Base-by-base conservation (phyloP, 2,113 vertebrate species). In the Sinosuthora webbiana region DNA sequence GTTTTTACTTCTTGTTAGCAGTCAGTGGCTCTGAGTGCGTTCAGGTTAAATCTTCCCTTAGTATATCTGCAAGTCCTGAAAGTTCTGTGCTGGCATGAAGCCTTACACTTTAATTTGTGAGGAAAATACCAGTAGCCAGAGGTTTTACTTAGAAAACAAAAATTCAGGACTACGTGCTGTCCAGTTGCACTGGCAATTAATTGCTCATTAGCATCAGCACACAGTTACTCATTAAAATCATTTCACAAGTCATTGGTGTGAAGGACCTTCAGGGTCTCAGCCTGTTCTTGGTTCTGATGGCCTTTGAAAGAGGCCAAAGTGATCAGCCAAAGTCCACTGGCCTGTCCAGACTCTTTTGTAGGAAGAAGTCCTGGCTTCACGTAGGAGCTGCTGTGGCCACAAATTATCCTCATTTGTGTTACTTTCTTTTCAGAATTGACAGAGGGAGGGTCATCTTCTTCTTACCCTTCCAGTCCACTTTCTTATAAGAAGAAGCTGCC, bases 91-190 rank as follows among this genome's bases (percentile, higher is more conserved):
- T 78, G 30, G 6, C 47, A 42, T 69, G 50, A 57, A 80, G 28
- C 31, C 50, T 82, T 69, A 22, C 23, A 16, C 11, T 83, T 85
- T 12, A 30, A 4, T 62, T 67, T 83, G 71, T 50, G 68, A 88
- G 75, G 41, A 73, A 62, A 94, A 74, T 45, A 73, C 6, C 20
- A 50, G 15, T 28, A 78, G n/a, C 74, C 70, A 76, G 44, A 47
- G 35, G 18, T 81, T 83, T 89, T 63, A 59, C 13, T 33, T 42
- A 52, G 28, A 35, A 91, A 88, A 76, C n/a, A 76, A 41, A 91
- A 90, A 62, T 50, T 19, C 41, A 33, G 44, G 64, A 18, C 15
- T 69, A 30, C 1, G 0, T 0, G 0, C 18, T 63, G 77, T 33
- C 37, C 70, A 11, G 25, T 35, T 45, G 12, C 50, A 39, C 39